Conservation (phyloP, 2,113 vertebrate species). For the Probosciger aterrimus region DNA sequence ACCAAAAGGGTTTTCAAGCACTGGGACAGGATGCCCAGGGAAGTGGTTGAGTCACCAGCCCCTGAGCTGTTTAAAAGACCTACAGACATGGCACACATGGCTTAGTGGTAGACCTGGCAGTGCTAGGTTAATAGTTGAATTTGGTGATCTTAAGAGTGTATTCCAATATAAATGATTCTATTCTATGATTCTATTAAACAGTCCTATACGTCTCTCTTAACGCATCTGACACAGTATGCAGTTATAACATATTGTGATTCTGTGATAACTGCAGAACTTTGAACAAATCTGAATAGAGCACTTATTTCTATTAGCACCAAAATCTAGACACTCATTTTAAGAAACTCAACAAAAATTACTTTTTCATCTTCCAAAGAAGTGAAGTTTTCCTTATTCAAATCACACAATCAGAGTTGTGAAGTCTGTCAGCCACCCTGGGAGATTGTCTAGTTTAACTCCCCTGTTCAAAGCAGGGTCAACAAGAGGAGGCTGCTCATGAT, state of each 20-base stretch:
- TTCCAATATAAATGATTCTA: neutral
- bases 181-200: neutral
- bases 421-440: neutral
- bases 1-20: neutral
- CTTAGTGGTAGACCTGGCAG: neutral
- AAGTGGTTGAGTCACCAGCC: neutral
- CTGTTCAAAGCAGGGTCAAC: neutral
- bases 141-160: neutral
- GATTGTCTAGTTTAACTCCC: neutral
- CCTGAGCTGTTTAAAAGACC: neutral
- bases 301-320: neutral
- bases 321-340: neutral
- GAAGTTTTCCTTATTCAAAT: neutral
- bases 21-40: neutral
- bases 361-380: neutral
- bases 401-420: neutral
- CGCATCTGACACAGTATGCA: neutral
- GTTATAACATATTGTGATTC: neutral
- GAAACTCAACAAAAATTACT: neutral
- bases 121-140: neutral
- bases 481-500: neutral
- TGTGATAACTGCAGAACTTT: neutral
- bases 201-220: neutral
- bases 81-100: neutral
- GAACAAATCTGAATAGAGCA: neutral